Percentiles rank a stretch among this genome's conserved stretches.
Evolutionary conservation across 2,888 invertebrate genomes (phyloP).

Genomic region (Belgica antarctica): DNA sequence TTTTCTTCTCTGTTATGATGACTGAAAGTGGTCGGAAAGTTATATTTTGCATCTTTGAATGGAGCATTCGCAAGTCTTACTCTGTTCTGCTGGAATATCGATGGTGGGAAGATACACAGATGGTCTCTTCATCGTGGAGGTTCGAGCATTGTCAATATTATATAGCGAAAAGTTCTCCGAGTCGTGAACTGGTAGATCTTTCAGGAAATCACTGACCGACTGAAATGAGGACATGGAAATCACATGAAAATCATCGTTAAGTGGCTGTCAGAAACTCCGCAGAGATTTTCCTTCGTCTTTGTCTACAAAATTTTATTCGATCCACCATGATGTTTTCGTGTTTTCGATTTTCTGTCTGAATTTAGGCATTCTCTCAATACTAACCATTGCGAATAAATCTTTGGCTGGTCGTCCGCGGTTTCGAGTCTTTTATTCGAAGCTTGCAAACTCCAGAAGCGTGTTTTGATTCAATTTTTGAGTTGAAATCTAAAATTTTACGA

Average conservation of each 20-base stretch:
- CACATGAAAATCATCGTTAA: too few relatives aligned
- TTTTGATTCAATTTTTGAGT: too few relatives aligned
- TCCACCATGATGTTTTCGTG: not conserved
- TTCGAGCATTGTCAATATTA: slow-evolving; percentile 79
- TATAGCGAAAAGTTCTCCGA: slow-evolving; percentile 88
- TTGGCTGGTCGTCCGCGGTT: too few relatives aligned
- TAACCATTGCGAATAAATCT: too few relatives aligned
- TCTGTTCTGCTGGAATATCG: slow-evolving; percentile 89
- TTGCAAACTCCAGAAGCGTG: too few relatives aligned
- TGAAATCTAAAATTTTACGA: too few relatives aligned
- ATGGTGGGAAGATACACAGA: slow-evolving; percentile 90
- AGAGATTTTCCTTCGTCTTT: too few relatives aligned
- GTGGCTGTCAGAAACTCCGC: too few relatives aligned
- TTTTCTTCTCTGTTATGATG: slow-evolving; percentile 93
- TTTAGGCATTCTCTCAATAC: too few relatives aligned
- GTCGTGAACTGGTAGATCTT: slow-evolving; percentile 87
- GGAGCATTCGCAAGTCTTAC: slow-evolving; percentile 59
- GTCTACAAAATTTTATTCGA: too few relatives aligned
- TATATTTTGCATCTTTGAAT: not conserved
- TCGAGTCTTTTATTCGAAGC: too few relatives aligned
- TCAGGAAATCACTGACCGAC: slow-evolving; percentile 81
- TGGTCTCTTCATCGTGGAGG: slow-evolving; percentile 79
- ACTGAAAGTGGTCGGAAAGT: slow-evolving; percentile 60
- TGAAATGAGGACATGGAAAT: too few relatives aligned
- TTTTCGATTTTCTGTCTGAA: not conserved